These are phyloP conservation scores for Drosophila rellima DNA, from an alignment of 2,888 invertebrate genomes.

Conservation along the genomic window DNA sequence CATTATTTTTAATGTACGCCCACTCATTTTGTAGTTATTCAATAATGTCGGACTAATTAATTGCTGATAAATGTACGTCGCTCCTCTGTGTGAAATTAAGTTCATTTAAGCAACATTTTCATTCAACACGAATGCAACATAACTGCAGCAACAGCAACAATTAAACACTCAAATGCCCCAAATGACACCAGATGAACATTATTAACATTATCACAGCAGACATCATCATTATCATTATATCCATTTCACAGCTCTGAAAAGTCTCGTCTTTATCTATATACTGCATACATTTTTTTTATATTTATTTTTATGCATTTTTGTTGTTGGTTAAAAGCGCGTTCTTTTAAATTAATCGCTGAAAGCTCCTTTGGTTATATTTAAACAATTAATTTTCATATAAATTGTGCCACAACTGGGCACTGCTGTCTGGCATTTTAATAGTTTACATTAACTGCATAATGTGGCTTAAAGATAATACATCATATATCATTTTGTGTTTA, in stretches of 20 bases:
- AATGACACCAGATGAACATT: constrained; percentile 27
- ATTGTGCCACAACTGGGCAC: constrained; percentile 14
- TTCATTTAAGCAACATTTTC: constrained; percentile 45
- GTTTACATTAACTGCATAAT: constrained; percentile 62
- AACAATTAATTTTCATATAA: constrained; percentile 64
- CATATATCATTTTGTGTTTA: constrained; percentile 3
- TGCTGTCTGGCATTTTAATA: constrained; percentile 45
- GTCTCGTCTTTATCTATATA: constrained; percentile 33
- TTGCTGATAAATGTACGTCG: constrained; percentile 55
- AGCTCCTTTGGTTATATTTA: constrained; percentile 29
- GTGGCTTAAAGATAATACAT: constrained; percentile 31
- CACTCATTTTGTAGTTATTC: constrained; percentile 21
- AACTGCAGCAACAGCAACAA: constrained; percentile 56
- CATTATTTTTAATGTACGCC: constrained; percentile 53
- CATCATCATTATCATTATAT: constrained; percentile 48
- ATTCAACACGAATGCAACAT: constrained; percentile 18
- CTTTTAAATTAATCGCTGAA: constrained; percentile 46
- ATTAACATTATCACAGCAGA: constrained; percentile 38
- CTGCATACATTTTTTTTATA: constrained; percentile 27
- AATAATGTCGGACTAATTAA: constrained; percentile 62
- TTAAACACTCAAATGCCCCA: constrained; percentile 50
- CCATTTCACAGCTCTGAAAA: constrained; percentile 21
- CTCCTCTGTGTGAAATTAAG: constrained; percentile 58
- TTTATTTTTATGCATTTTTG: constrained; percentile 9
- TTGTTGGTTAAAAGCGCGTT: constrained; percentile 20